Base-by-base conservation (phyloP, 2,113 vertebrate genomes). In the Buteo buteo region DNA sequence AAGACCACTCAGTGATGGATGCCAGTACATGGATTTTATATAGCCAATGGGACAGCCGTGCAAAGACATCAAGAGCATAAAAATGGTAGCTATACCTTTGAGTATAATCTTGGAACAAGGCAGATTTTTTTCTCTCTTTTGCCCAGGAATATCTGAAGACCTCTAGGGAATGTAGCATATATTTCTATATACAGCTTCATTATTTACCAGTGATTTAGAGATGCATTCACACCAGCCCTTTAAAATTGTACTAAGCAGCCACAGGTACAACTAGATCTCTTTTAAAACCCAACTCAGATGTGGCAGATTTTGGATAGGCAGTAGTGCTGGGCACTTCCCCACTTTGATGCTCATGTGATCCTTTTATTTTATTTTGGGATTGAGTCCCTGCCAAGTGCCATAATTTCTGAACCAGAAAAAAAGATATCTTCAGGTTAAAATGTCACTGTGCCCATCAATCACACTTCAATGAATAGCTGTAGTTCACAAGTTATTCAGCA, bases 381-480 rank as follows among this genome's bases (percentile, higher is more conserved):
- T 78, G 74, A 97, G 49, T 71, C 62, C 54, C 74, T 88, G 74
- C 81, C 90, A 94, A 96, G 54, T 59, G 29, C 72, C 64, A 69
- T 82, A 87, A 84, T 89, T 92, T 94, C 62, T 96, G 93, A 97
- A 94, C 59, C 90, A 91, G 88, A 95, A 96, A 64, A 95, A 91
- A 95, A 95, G 85, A 94, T 89, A 92, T 73, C 93, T 94, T 95
- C 64, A 70, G 95, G 95, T 96, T 95, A 95, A 97, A 96, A 95
- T 94, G 96, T 84, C 94, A 95, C 79, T 40, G 40, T 88, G 57
- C 65, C 69, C 57, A 90, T 97, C 95, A 96, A 81, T 96, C 93
- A 96, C 78, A 80, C 69, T 95, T 87, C 90, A 90, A 2, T 88
- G 73, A 84, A 90, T 38, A 83, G 52, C 78, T 90, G 74, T 57